Conservation (phyloP, 2,888 invertebrate species). For the Hyles lineata region DNA sequence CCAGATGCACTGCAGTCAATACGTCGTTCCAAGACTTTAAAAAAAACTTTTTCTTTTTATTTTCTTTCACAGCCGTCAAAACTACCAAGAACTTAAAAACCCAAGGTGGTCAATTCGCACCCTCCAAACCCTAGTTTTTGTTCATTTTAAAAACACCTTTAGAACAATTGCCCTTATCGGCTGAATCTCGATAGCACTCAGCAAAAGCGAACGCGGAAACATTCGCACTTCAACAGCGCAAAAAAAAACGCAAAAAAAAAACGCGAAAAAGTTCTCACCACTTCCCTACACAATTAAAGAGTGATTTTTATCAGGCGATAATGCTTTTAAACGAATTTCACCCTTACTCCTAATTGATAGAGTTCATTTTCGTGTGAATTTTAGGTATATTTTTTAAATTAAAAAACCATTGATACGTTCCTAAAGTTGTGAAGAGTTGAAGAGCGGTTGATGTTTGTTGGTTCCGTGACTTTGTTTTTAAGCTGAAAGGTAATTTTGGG, state of each 20-base stretch:
- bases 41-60: no score
- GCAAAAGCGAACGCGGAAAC: slow-evolving; percentile 18
- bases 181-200: slow-evolving; percentile 5
- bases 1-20: no score
- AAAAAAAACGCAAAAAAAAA: background rate
- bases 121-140: background rate
- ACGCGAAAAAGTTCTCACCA: slow-evolving; percentile 19
- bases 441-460: slow-evolving; percentile 12
- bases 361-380: background rate
- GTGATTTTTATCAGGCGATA: background rate
- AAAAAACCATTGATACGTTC: slow-evolving; percentile 14
- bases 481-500: background rate
- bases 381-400: background rate
- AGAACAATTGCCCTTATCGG: slow-evolving; percentile 25
- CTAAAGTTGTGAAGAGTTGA: slow-evolving; percentile 10
- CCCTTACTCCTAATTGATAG: background rate
- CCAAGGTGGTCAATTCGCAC: background rate
- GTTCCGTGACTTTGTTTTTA: background rate
- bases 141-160: slow-evolving; percentile 27
- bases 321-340: background rate
- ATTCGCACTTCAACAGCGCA: slow-evolving; percentile 29
- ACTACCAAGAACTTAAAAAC: background rate
- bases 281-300: background rate
- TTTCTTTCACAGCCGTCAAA: background rate
- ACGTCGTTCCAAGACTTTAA: no score